Conservation (phyloP, 2,113 vertebrate genomes). For the Jacana jacana region DNA sequence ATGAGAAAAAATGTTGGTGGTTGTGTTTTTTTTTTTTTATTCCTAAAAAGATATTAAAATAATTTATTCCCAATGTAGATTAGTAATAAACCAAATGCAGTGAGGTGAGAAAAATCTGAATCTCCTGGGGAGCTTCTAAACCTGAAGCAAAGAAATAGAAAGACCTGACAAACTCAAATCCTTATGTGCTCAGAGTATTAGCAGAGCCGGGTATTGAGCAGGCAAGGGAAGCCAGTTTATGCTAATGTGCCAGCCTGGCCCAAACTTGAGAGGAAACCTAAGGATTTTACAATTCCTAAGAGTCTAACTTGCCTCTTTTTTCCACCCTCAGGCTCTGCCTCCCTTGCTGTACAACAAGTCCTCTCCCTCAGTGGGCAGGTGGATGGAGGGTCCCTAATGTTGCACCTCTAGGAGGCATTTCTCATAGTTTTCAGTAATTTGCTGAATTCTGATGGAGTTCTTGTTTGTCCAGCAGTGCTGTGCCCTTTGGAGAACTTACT, state of each 20-base stretch:
- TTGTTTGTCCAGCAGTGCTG: neutral
- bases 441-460: neutral
- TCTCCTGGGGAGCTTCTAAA: conserved; percentile 41
- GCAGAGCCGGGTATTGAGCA: neutral
- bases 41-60: conserved; percentile 21
- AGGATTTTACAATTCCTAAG: neutral
- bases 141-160: neutral
- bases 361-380: neutral
- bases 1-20: neutral
- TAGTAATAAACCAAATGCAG: conserved; percentile 33
- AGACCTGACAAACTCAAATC: neutral
- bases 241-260: neutral
- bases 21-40: neutral
- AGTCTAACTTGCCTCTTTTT: neutral
- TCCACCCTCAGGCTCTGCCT: neutral
- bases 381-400: neutral
- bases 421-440: neutral
- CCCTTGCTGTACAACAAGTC: neutral
- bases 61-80: conserved; percentile 17
- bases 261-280: neutral
- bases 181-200: neutral
- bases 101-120: neutral
- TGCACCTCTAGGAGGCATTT: neutral
- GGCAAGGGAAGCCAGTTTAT: neutral
- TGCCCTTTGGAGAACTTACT: neutral